phyloP scores from a whole-genome alignment of 2,888 invertebrate genomes.

The Erebia palarica region DNA sequence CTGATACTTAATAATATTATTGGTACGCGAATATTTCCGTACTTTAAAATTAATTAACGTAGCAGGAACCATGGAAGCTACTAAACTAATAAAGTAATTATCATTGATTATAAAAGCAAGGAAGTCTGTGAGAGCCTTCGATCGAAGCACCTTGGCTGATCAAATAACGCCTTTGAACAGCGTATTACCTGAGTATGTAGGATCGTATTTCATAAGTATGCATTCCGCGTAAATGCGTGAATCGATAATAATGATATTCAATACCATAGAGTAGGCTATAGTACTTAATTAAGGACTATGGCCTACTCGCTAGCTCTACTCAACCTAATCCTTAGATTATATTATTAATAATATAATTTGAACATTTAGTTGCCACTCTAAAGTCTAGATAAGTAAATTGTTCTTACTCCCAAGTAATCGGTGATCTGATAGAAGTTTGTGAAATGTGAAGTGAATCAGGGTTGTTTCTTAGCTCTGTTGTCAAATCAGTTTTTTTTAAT shows the following conservation, averaged over 20 bases:
- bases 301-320: no score
- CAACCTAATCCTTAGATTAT: no score
- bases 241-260: neutral
- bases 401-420: no score
- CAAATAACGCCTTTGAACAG: conserved; percentile 31
- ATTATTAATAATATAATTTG: neutral
- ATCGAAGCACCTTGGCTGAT: conserved; percentile 32
- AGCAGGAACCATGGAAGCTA: neutral
- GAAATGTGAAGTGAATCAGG: no score
- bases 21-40: neutral
- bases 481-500: no score
- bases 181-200: conserved; percentile 21
- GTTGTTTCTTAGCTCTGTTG: no score
- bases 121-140: conserved; percentile 29
- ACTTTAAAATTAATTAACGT: neutral
- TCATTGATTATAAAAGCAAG: conserved; percentile 28
- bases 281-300: no score
- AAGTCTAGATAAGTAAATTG: no score
- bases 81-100: conserved; percentile 1
- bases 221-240: conserved; percentile 1
- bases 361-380: no score
- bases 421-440: no score
- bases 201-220: conserved; percentile 30
- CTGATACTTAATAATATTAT: neutral
- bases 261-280: neutral